These are phyloP conservation scores for Chrysolina haemoptera DNA, from an alignment of 2,888 invertebrate species.

Conservation along the genomic window DNA sequence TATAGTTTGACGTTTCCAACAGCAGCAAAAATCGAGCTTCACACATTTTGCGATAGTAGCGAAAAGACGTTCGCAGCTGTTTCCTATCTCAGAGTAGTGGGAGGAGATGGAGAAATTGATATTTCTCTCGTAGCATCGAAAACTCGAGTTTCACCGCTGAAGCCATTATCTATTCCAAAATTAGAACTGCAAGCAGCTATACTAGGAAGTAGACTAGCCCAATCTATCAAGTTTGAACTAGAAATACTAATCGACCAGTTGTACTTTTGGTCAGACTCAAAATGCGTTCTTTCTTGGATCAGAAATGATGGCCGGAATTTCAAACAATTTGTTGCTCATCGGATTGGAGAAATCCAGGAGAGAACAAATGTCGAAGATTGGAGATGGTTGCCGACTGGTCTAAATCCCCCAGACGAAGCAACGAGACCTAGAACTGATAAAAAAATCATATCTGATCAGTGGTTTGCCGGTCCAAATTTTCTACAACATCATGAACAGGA, in stretches of 20 bases:
- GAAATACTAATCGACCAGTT: not conserved
- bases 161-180: not conserved
- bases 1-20: not conserved
- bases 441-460: too few species aligned
- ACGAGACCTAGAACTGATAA: too few species aligned
- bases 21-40: not conserved
- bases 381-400: not conserved
- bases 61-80: constrained; percentile 8
- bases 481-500: too few species aligned
- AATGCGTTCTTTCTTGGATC: constrained; percentile 15
- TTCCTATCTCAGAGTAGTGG: not conserved
- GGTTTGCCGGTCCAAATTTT: too few species aligned
- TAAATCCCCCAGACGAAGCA: not conserved
- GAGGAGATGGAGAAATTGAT: not conserved
- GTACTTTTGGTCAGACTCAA: constrained; percentile 22
- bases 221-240: constrained; percentile 18
- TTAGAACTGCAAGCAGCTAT: constrained; percentile 20
- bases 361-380: not conserved
- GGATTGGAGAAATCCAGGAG: not conserved
- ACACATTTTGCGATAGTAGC: constrained; percentile 21
- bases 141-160: constrained; percentile 7
- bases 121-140: not conserved
- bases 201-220: not conserved
- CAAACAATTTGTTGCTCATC: constrained; percentile 22
- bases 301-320: constrained; percentile 9